phyloP scores from a whole-genome alignment of 2,113 vertebrate species.

The Chiloscyllium plagiosum region DNA sequence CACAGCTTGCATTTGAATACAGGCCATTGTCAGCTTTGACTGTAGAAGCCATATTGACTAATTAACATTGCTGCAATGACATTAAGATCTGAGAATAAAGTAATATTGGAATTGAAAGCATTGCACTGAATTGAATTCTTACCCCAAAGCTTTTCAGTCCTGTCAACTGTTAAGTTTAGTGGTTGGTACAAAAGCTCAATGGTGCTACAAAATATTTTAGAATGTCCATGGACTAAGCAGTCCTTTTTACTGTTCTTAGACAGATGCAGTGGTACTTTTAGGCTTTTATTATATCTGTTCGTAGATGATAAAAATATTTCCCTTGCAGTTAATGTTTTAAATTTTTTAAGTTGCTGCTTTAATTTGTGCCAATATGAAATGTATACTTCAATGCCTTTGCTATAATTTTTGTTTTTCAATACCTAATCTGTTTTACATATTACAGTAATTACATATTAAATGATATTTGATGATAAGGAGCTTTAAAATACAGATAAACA shows the following conservation, averaged over 20 bases:
- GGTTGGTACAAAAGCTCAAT: slow-evolving; percentile 67
- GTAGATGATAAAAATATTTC: slow-evolving; percentile 54
- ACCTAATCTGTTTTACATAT: slow-evolving; percentile 63
- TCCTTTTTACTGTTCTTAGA: slow-evolving; percentile 49
- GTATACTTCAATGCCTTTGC: slow-evolving; percentile 62
- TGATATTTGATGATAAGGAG: slow-evolving; percentile 68
- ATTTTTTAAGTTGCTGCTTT: slow-evolving; percentile 46
- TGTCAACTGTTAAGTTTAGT: slow-evolving; percentile 57
- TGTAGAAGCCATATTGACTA: slow-evolving; percentile 27
- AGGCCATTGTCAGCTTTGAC: slow-evolving; percentile 27
- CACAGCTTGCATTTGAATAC: slow-evolving; percentile 22
- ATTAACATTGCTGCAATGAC: slow-evolving; percentile 14
- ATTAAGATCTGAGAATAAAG: slow-evolving; percentile 20
- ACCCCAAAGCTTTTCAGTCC: slow-evolving; percentile 67
- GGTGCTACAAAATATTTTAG: slow-evolving; percentile 74
- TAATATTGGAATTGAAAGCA: slow-evolving; percentile 49
- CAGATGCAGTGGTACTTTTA: slow-evolving; percentile 67
- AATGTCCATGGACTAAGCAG: slow-evolving; percentile 57
- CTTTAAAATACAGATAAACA: slow-evolving; percentile 53
- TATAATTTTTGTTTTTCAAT: slow-evolving; percentile 49
- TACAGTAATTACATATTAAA: slow-evolving; percentile 73
- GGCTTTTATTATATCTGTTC: slow-evolving; percentile 58
- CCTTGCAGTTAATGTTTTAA: slow-evolving; percentile 61
- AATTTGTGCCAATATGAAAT: slow-evolving; percentile 64
- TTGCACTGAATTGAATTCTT: slow-evolving; percentile 57